Conservation (phyloP, 2,888 invertebrate genomes). For the Mantis religiosa region DNA sequence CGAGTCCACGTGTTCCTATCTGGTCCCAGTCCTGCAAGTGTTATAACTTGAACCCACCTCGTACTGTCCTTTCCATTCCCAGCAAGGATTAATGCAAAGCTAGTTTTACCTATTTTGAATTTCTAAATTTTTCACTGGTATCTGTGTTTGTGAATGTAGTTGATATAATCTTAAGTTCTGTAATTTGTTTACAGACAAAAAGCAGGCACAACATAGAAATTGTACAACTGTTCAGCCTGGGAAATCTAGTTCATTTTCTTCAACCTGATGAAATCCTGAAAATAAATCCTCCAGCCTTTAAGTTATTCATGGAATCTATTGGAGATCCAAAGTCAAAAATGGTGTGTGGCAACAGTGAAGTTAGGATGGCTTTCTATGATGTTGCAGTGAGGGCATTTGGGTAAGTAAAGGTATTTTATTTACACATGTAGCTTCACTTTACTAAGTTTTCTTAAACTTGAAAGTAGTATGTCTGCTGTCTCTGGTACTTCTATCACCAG, state of each 20-base stretch:
- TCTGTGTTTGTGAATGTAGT: no score
- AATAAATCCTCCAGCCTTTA: conserved; percentile 28
- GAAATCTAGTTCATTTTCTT: conserved; percentile 33
- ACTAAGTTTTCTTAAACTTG: no score
- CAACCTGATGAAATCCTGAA: conserved; percentile 9
- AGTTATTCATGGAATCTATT: conserved; percentile 30
- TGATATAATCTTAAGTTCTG: no score
- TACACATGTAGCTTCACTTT: background rate
- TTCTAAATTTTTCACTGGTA: no score
- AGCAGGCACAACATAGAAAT: background rate
- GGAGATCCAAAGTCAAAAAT: conserved; percentile 14
- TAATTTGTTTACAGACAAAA: background rate
- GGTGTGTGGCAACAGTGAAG: conserved; percentile 10
- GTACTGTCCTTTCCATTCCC: no score
- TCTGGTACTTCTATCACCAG: no score
- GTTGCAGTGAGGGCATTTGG: conserved; percentile 23
- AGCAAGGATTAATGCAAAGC: no score
- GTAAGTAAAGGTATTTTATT: background rate
- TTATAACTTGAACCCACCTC: no score
- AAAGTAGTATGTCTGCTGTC: no score
- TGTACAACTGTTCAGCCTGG: conserved; percentile 26
- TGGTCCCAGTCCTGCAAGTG: no score
- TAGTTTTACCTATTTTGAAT: no score
- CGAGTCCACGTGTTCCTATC: no score
- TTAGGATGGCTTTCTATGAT: conserved; percentile 18